Evolutionary conservation across 2,888 invertebrate species (phyloP).

Genomic region (Panzeria rudis): DNA sequence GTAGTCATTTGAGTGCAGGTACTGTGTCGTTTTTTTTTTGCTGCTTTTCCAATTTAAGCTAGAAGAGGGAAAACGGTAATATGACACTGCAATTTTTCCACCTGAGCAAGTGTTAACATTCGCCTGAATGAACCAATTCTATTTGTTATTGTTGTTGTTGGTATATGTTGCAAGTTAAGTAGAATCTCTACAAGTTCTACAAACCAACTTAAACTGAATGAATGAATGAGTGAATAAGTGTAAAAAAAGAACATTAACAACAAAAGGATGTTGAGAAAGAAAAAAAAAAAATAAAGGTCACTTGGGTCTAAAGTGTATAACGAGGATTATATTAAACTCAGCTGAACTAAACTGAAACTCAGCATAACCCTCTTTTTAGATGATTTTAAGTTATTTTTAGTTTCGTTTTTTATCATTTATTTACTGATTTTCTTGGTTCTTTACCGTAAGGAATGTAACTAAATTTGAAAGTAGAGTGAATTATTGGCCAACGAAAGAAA

Average conservation of each 20-base stretch:
- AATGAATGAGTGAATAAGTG: neutral
- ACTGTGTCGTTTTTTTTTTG: neutral
- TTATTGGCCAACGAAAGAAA: slow-evolving; percentile 47
- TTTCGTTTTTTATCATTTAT: slow-evolving; percentile 34
- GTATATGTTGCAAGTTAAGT: slow-evolving; percentile 12
- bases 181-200: slow-evolving; percentile 46
- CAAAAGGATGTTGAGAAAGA: slow-evolving; percentile 32
- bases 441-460: slow-evolving; percentile 44
- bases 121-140: slow-evolving; percentile 70
- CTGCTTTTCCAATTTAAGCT: slow-evolving; percentile 25
- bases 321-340: slow-evolving; percentile 68
- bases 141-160: slow-evolving; percentile 64
- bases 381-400: slow-evolving; percentile 67
- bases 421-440: slow-evolving; percentile 41
- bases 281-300: slow-evolving; percentile 62
- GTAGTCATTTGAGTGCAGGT: slow-evolving; percentile 46
- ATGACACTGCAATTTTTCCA: slow-evolving; percentile 81
- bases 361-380: slow-evolving; percentile 50
- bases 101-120: slow-evolving; percentile 77
- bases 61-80: slow-evolving; percentile 67
- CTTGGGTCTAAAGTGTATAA: slow-evolving; percentile 65
- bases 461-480: slow-evolving; percentile 57
- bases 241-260: slow-evolving; percentile 36
- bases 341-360: slow-evolving; percentile 58
- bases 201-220: slow-evolving; percentile 41